phyloP scores from a whole-genome alignment of 2,113 vertebrate genomes.

The Guaruba guarouba region DNA sequence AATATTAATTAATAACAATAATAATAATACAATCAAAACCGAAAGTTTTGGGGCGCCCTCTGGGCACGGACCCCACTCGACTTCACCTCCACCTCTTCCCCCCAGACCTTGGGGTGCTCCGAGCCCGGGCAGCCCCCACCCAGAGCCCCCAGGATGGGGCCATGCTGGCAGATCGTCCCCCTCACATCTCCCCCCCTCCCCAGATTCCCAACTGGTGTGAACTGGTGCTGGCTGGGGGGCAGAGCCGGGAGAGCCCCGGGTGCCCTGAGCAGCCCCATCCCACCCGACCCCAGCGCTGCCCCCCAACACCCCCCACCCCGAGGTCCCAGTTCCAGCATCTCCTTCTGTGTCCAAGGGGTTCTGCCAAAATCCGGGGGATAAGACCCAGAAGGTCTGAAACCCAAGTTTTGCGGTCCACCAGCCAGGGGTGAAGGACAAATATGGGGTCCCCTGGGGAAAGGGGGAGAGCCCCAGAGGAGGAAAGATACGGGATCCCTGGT shows the following conservation, averaged over 20 bases:
- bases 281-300: not conserved
- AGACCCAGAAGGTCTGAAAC: not conserved
- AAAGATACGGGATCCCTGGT: not conserved
- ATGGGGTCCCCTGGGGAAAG: not conserved
- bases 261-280: not conserved
- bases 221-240: not conserved
- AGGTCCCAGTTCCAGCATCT: not conserved
- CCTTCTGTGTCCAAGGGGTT: not conserved
- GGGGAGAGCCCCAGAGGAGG: not conserved
- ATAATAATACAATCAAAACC: conserved; percentile 24
- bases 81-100: not conserved
- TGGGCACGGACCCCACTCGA: not conserved
- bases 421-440: not conserved
- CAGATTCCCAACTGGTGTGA: not conserved
- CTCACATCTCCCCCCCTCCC: not conserved
- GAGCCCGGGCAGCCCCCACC: not conserved
- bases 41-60: not conserved
- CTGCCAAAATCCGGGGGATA: not conserved
- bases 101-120: not conserved
- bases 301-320: not conserved
- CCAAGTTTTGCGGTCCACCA: not conserved
- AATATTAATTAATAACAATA: conserved; percentile 28
- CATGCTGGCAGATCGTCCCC: not conserved
- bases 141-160: not conserved
- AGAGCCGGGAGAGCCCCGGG: not conserved